Base-by-base conservation (phyloP, 1,140 invertebrate species). In the Leptonema lineaticorne region DNA sequence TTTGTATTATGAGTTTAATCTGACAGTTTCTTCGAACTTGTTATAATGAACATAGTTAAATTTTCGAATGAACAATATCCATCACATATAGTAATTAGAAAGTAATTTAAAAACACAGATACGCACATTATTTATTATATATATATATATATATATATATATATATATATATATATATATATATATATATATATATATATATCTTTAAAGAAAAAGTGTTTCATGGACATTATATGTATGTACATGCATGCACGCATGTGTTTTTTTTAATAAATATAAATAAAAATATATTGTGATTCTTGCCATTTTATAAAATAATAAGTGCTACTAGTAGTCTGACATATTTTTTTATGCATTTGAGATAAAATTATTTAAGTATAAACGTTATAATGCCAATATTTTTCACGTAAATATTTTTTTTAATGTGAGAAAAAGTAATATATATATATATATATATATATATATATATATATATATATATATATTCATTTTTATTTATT, bases 361-460 rank as follows among this genome's bases (percentile, higher is more conserved):
- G 18, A 22, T 26, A 53, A 26, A 53, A 53, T 53, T 53, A 53
- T 53, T 20, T 53, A 18, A 20, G 11, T 53, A 20, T 53, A 20
- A 53, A 53, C 22, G 48, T 53, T 53, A 22, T 53, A 53, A 53
- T 53, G 24, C 24, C 48, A 53, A 53, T 53, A 53, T 53, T 53
- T 53, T 22, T 53, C 5, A 18, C 48, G 22, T 53, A 53, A 53
- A 53, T 20, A 20, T 53, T 53, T 53, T 41, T 41, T 53, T 53
- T 53, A 41, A 41, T 41, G 37, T 41, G 16, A 14, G 16, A 41
- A 41, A 41, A 41, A 41, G 2, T 6, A 5, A 11, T 33, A 33
- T 33, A 33, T 11, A 33, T 33, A 33, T 11, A 11, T 41, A 41
- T 2, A 41, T 41, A 41, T 41, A 41, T 41, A 14, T 41, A 41